Evolutionary conservation across 2,888 invertebrate species (phyloP).

Genomic region (Zaprionus bogoriensis): DNA sequence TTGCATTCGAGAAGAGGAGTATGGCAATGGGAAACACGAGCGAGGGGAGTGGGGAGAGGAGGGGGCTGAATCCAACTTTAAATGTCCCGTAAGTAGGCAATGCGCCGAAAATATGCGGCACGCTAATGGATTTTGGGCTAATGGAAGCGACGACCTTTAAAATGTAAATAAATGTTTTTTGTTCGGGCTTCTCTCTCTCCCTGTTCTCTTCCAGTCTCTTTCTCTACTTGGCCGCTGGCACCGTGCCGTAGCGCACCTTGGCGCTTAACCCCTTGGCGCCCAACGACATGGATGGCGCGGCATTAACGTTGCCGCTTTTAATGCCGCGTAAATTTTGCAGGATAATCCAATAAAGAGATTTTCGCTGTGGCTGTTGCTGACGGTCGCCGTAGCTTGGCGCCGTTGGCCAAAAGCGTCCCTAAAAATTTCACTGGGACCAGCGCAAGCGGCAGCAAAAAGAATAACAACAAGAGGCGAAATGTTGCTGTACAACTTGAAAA

Average conservation of each 20-base stretch:
- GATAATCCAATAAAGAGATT: conserved; percentile 78
- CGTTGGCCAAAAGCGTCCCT: conserved; percentile 53
- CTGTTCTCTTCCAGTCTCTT: conserved; percentile 14
- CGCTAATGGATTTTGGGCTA: conserved; percentile 73
- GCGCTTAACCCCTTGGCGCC: conserved; percentile 63
- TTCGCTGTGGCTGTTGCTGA: conserved; percentile 63
- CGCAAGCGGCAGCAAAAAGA: conserved; percentile 10
- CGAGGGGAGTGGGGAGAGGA: not conserved
- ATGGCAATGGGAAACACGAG: not conserved
- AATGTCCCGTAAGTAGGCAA: conserved; percentile 64
- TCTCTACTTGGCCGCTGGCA: not conserved
- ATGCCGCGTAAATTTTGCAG: conserved; percentile 77
- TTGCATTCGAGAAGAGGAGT: conserved; percentile 8
- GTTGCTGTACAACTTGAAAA: conserved; percentile 25
- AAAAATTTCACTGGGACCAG: conserved; percentile 45
- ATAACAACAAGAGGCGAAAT: conserved; percentile 13
- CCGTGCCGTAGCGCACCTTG: conserved; percentile 45
- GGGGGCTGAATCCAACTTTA: conserved; percentile 51
- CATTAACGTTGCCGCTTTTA: conserved; percentile 61
- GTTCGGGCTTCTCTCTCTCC: conserved; percentile 15
- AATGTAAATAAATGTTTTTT: conserved; percentile 68
- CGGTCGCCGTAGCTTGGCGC: conserved; percentile 22
- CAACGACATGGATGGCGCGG: conserved; percentile 15
- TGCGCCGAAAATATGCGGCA: conserved; percentile 64
- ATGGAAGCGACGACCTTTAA: conserved; percentile 73